These are phyloP conservation scores for Xestia xanthographa DNA, from an alignment of 2,888 invertebrate species.

Conservation along the genomic window DNA sequence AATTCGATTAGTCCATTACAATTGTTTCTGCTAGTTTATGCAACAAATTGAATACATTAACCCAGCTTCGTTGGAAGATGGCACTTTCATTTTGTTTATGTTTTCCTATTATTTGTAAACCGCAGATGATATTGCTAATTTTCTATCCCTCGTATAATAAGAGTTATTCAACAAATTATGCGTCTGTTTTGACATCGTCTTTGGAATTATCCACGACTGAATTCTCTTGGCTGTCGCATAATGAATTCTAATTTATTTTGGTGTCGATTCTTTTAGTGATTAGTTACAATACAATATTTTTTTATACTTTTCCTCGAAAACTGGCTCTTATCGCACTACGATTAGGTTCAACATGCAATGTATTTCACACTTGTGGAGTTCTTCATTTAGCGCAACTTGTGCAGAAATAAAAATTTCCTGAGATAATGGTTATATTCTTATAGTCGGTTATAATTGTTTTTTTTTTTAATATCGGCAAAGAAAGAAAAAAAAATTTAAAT, in stretches of 20 bases:
- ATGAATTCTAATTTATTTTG: not conserved
- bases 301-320: too few relatives aligned
- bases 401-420: too few relatives aligned
- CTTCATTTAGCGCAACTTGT: too few relatives aligned
- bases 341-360: too few relatives aligned
- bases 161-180: slow-evolving; percentile 27
- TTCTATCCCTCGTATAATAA: slow-evolving; percentile 22
- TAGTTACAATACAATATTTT: too few relatives aligned
- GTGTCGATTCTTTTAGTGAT: not conserved
- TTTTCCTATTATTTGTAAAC: slow-evolving; percentile 71
- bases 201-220: not conserved
- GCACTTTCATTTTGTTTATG: slow-evolving; percentile 51
- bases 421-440: too few relatives aligned
- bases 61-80: slow-evolving; percentile 42
- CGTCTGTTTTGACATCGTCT: slow-evolving; percentile 18
- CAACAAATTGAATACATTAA: slow-evolving; percentile 43
- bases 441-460: too few relatives aligned
- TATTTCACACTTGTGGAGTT: too few relatives aligned
- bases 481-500: too few relatives aligned
- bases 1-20: slow-evolving; percentile 2
- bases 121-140: slow-evolving; percentile 56
- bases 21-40: slow-evolving; percentile 34
- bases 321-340: too few relatives aligned
- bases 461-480: too few relatives aligned
- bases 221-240: not conserved